phyloP scores from a whole-genome alignment of 2,113 vertebrate genomes.

The Parus major region DNA sequence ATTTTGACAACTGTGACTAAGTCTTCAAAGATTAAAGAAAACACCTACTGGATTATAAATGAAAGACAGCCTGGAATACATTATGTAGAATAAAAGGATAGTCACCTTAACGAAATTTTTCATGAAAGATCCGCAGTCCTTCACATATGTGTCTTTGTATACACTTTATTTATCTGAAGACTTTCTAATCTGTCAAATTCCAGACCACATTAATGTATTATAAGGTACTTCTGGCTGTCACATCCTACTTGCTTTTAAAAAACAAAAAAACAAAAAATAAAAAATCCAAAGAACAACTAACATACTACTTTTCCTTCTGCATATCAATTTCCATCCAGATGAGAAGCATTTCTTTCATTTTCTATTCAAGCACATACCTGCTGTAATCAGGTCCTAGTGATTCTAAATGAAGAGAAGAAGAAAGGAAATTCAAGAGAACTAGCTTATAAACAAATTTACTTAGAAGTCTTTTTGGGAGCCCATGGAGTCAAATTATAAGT shows the following conservation, averaged over 20 bases:
- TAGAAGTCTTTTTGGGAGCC: not conserved
- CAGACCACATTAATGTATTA: not conserved
- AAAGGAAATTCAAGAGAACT: not conserved
- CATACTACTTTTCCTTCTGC: not conserved
- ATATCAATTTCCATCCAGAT: not conserved
- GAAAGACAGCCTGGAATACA: slow-evolving; percentile 24
- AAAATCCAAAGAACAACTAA: not conserved
- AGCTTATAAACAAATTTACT: not conserved
- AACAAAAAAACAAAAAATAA: not conserved
- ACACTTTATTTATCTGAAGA: not conserved
- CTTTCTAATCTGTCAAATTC: not conserved
- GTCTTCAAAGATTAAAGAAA: slow-evolving; percentile 35
- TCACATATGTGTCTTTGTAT: not conserved
- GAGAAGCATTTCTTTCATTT: not conserved
- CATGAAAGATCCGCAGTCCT: not conserved
- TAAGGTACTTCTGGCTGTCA: not conserved
- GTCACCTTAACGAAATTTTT: not conserved
- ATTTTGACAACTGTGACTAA: slow-evolving; percentile 58
- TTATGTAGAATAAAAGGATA: not conserved
- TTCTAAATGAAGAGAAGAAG: not conserved
- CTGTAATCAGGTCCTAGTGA: not conserved
- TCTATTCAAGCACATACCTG: not conserved
- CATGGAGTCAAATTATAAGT: not conserved
- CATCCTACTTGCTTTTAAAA: not conserved
- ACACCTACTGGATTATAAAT: slow-evolving; percentile 40